These are phyloP conservation scores for Sympetrum striolatum DNA, from an alignment of 2,888 invertebrate species.

Conservation along the genomic window DNA sequence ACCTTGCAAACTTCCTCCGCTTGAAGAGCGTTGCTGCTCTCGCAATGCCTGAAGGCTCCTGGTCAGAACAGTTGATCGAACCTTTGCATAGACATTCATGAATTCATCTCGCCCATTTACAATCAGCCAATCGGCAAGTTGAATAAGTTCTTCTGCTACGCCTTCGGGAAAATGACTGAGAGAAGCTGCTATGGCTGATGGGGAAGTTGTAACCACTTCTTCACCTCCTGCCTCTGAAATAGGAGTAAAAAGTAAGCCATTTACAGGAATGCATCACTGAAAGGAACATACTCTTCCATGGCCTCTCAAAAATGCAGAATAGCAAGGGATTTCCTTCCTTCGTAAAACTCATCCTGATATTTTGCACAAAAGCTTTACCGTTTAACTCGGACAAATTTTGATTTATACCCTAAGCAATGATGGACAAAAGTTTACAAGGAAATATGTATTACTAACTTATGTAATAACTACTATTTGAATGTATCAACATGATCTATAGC, in stretches of 20 bases:
- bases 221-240: conserved; percentile 55
- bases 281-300: too few species aligned
- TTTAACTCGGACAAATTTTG: too few species aligned
- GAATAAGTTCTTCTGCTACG: conserved; percentile 73
- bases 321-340: too few species aligned
- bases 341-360: too few species aligned
- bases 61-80: conserved; percentile 77
- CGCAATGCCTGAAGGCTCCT: conserved; percentile 77
- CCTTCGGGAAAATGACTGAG: conserved; percentile 74
- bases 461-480: too few species aligned
- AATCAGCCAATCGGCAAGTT: conserved; percentile 86
- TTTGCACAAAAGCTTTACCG: too few species aligned
- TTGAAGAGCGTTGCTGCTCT: conserved; percentile 80
- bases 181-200: conserved; percentile 60
- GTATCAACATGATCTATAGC: too few species aligned
- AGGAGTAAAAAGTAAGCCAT: neutral
- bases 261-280: too few species aligned
- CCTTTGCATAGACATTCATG: conserved; percentile 75
- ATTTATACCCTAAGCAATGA: too few species aligned
- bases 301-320: too few species aligned
- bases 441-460: too few species aligned
- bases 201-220: conserved; percentile 55
- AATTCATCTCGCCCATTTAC: conserved; percentile 76
- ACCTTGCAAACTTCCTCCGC: conserved; percentile 75
- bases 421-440: too few species aligned